These are phyloP conservation scores for Epinephelus fuscoguttatus DNA, from an alignment of 2,113 vertebrate genomes.

Conservation along the genomic window DNA sequence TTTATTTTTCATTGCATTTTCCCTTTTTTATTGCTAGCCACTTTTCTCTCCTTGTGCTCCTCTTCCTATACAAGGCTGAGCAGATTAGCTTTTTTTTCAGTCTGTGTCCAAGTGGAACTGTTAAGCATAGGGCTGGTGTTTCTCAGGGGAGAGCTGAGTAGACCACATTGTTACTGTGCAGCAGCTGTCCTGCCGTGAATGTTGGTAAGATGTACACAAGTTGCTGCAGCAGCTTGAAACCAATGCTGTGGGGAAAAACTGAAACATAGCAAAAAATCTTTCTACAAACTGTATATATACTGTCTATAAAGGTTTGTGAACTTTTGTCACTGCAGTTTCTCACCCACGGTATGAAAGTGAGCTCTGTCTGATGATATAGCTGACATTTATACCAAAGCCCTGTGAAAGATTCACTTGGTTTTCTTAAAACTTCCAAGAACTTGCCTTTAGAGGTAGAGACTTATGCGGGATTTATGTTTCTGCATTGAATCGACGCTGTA, in stretches of 20 bases:
- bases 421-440: not conserved
- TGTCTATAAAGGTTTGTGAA: not conserved
- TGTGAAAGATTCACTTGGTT: not conserved
- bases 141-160: slow-evolving; percentile 48
- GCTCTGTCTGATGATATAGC: not conserved
- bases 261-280: not conserved
- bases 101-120: slow-evolving; percentile 43
- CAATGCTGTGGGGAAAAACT: not conserved
- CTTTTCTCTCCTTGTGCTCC: not conserved
- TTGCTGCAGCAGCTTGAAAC: slow-evolving; percentile 38
- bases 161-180: slow-evolving; percentile 62
- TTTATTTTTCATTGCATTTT: not conserved
- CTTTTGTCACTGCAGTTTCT: not conserved
- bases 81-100: not conserved
- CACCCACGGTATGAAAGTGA: slow-evolving; percentile 1
- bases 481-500: too few species aligned
- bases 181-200: slow-evolving; percentile 41
- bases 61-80: not conserved
- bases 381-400: not conserved
- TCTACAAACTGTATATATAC: not conserved
- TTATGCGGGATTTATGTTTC: too few species aligned
- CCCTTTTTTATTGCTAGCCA: too few species aligned
- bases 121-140: slow-evolving; percentile 39
- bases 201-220: slow-evolving; percentile 23
- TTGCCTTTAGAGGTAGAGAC: not conserved